Evolutionary conservation across 2,888 invertebrate species (phyloP).

Genomic region (Phyllotreta cruciferae): DNA sequence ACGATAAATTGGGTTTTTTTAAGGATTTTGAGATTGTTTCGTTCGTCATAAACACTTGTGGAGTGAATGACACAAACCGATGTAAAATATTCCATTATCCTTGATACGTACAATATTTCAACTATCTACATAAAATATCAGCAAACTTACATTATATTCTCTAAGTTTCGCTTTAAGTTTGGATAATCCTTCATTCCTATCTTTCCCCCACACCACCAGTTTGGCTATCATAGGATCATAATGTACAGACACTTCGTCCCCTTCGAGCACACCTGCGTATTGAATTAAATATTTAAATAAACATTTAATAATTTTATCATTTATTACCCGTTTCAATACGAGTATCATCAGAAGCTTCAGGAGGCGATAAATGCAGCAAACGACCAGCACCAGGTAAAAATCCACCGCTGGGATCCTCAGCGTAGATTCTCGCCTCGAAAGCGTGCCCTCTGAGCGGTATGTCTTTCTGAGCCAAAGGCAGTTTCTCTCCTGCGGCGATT

Average conservation of each 20-base stretch:
- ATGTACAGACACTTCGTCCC: slow-evolving; percentile 96
- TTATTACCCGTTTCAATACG: slow-evolving; percentile 80
- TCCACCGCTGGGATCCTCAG: slow-evolving; percentile 82
- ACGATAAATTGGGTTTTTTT: slow-evolving; percentile 17
- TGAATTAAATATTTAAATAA: slow-evolving; percentile 3
- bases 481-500: slow-evolving; percentile 85
- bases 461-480: slow-evolving; percentile 83
- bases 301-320: too few species aligned
- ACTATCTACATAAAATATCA: background rate
- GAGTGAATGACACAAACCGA: too few species aligned
- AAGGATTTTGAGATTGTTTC: slow-evolving; percentile 20
- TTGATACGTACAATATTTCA: background rate
- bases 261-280: slow-evolving; percentile 73
- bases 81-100: too few species aligned
- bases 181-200: slow-evolving; percentile 80
- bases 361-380: slow-evolving; percentile 78
- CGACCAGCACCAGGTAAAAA: slow-evolving; percentile 96
- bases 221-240: slow-evolving; percentile 99
- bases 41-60: background rate
- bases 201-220: slow-evolving; percentile 92
- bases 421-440: slow-evolving; percentile 96
- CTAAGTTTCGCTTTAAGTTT: slow-evolving; percentile 77
- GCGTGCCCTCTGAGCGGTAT: slow-evolving; percentile 85
- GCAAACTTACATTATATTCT: slow-evolving; percentile 79
- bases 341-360: slow-evolving; percentile 68